Evolutionary conservation across 2,113 vertebrate species (phyloP), one percentile per base, ranked within the genome.

Genomic region (Motacilla alba): DNA sequence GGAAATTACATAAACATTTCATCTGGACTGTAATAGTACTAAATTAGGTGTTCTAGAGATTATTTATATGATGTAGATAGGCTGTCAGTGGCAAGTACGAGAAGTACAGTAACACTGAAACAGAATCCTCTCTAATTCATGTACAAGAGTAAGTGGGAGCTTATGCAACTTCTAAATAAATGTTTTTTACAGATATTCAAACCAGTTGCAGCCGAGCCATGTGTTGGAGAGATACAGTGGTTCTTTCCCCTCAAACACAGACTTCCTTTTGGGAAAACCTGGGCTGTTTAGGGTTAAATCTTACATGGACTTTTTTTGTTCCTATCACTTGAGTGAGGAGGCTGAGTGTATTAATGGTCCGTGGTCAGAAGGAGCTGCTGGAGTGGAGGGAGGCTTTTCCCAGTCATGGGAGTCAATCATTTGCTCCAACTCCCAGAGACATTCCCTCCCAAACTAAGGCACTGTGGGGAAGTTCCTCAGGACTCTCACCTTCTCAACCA

Each of bases 1-100:
- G 94, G 89, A 96, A 97, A 97, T 96, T 85, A 94, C 91, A 94
- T 89, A 97, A 95, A 95, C 92, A 94, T 95, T 96, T 97, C 94
- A 94, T 96, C 87, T 95, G 94, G 91, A 95, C 95, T 89, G 81
- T 94, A 96, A 96, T 72, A 83, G 87, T 87, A 93, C 78, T 94
- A 94, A 96, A 96, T 94, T 97, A 94, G 78, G 78, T 87, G 90
- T 90, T 94, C 92, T 87, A 49, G 86, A 95, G 91, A 95, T 96
- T 91, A 91, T 96, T 95, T 94, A 85, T 93, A 64, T 81, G 87
- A 88, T 41, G 87, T 62, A 96, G 94, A 91, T 76, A 63, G 84
- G 76, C 86, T 93, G 94, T 79, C 93, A 89, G 91, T 76, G 72
- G 94, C 94, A 94, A 95, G 78, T 35, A 91, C 0, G 52, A 96